Percentiles rank a stretch among this genome's conserved stretches.
Conservation (phyloP, 2,113 vertebrate species). For the Atlantisia rogersi region DNA sequence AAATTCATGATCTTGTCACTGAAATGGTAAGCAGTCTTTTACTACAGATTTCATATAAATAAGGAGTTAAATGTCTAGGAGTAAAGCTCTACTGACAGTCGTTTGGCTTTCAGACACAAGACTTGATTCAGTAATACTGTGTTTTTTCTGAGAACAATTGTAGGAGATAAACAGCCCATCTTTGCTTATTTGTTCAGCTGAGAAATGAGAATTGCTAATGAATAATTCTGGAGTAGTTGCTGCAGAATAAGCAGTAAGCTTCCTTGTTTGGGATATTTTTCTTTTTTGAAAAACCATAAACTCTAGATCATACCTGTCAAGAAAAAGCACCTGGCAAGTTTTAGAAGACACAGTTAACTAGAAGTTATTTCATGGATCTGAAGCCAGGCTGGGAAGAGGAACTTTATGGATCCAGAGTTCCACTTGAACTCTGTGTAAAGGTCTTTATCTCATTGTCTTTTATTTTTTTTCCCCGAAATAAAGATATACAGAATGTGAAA, state of each 20-base stretch:
- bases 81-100: not conserved
- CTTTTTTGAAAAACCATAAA: not conserved
- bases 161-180: not conserved
- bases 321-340: not conserved
- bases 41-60: not conserved
- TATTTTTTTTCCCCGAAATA: not conserved
- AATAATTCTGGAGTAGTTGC: not conserved
- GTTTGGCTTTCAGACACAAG: not conserved
- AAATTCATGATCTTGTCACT: not conserved
- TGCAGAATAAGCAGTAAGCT: not conserved
- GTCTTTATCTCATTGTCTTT: not conserved
- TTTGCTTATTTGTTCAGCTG: not conserved
- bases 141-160: not conserved
- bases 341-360: not conserved
- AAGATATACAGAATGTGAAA: not conserved
- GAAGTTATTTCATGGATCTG: not conserved
- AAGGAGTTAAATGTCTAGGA: not conserved
- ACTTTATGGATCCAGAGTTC: not conserved
- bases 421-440: not conserved
- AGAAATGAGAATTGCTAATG: not conserved
- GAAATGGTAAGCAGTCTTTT: not conserved
- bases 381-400: not conserved
- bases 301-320: not conserved
- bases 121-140: not conserved
- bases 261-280: not conserved